Conservation (phyloP, 2,797 vertebrate species). For the Orientallactaga sibirica region DNA sequence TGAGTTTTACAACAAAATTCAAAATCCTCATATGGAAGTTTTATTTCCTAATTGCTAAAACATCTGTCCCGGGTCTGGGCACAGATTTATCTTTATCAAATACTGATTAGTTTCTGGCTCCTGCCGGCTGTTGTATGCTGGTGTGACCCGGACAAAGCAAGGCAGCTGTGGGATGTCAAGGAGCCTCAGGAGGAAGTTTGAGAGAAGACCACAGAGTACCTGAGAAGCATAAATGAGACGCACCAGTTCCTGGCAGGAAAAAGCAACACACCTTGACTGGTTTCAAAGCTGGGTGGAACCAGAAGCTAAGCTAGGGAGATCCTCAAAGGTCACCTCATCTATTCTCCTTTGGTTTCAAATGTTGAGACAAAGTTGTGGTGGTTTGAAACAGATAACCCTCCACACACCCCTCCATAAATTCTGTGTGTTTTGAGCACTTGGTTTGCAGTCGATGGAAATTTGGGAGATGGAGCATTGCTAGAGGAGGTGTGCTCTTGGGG, state of each 20-base stretch:
- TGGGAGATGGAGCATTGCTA: too few relatives aligned
- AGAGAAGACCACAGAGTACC: not conserved
- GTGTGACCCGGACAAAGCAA: constrained; percentile 54
- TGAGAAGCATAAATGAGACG: not conserved
- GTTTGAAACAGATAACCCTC: too few relatives aligned
- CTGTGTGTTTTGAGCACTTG: too few relatives aligned
- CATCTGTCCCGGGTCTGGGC: constrained; percentile 78
- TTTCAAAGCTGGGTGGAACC: not conserved
- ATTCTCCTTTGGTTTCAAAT: not conserved
- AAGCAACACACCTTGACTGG: not conserved
- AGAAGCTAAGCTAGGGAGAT: not conserved
- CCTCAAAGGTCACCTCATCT: not conserved
- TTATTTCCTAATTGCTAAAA: constrained; percentile 75
- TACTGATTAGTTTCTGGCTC: constrained; percentile 75
- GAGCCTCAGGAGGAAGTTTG: constrained; percentile 13
- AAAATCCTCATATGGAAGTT: constrained; percentile 66
- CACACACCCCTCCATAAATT: too few relatives aligned
- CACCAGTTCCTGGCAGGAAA: not conserved
- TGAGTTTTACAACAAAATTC: constrained; percentile 62
- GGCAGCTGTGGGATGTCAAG: constrained; percentile 55
- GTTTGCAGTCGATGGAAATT: too few relatives aligned
- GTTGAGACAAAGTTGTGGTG: not conserved
- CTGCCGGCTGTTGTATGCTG: constrained; percentile 55
- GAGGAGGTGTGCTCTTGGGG: too few relatives aligned
- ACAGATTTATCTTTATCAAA: constrained; percentile 83